Evolutionary conservation across 2,888 invertebrate species (phyloP).

Genomic region (Congeria kusceri): DNA sequence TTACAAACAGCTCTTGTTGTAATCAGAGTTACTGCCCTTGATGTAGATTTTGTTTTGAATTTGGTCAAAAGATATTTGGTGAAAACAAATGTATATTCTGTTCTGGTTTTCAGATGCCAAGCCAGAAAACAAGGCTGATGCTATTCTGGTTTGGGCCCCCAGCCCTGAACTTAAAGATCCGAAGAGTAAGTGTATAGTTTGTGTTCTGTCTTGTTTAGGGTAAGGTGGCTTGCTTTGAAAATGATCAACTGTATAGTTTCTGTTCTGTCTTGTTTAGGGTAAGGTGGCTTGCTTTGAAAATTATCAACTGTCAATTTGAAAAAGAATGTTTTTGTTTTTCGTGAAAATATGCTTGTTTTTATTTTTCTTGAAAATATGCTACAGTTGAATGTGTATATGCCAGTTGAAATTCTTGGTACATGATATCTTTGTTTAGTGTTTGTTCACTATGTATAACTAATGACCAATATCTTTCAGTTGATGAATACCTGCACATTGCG

Average conservation of each 20-base stretch:
- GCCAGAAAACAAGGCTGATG: slow-evolving; percentile 87
- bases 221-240: no score
- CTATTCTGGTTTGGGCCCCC: slow-evolving; percentile 98
- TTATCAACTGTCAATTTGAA: no score
- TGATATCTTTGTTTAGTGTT: slow-evolving; percentile 75
- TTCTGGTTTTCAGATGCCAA: slow-evolving; percentile 75
- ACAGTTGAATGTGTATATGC: background rate
- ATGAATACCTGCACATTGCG: slow-evolving; percentile 96
- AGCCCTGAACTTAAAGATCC: slow-evolving; percentile 94
- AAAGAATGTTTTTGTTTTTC: background rate
- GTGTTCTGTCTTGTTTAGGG: no score
- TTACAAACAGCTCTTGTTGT: no score
- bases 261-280: no score
- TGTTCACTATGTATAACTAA: no score
- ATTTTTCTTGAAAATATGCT: background rate
- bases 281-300: no score
- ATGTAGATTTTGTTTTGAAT: no score
- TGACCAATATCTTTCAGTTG: no score
- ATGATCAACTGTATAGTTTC: no score
- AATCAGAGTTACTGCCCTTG: no score
- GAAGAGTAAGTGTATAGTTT: slow-evolving; percentile 90
- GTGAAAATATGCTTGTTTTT: background rate
- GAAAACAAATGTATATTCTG: background rate
- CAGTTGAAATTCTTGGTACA: background rate
- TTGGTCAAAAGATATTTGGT: background rate